phyloP scores from a whole-genome alignment of 2,888 invertebrate species.

The Cheilosia soror region DNA sequence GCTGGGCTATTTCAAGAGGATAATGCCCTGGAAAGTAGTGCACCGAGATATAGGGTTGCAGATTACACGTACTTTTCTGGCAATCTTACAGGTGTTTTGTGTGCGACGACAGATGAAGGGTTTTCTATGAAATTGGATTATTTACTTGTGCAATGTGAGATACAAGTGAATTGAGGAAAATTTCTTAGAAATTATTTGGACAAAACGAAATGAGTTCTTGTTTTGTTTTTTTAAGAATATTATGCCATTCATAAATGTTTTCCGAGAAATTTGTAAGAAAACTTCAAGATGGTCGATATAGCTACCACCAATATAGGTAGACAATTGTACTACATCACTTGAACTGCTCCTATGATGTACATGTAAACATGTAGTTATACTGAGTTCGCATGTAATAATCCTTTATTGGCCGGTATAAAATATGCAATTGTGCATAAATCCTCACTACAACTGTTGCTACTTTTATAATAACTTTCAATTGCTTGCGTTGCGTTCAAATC shows the following conservation, averaged over 20 bases:
- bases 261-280: no score
- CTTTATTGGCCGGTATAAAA: no score
- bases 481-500: no score
- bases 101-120: slow-evolving; percentile 20
- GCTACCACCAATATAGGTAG: no score
- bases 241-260: neutral
- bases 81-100: slow-evolving; percentile 68
- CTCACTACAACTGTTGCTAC: no score
- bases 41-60: slow-evolving; percentile 49
- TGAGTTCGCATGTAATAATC: no score
- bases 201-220: neutral
- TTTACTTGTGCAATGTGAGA: slow-evolving; percentile 59
- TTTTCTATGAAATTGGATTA: slow-evolving; percentile 50
- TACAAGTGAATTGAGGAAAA: slow-evolving; percentile 33
- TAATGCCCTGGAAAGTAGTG: slow-evolving; percentile 43
- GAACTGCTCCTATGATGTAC: no score
- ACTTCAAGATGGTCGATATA: no score
- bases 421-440: no score
- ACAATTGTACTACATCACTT: no score
- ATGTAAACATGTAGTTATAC: no score
- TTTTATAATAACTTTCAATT: no score
- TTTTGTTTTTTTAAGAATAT: neutral
- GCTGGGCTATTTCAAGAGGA: slow-evolving; percentile 57
- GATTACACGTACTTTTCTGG: slow-evolving; percentile 58
- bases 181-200: slow-evolving; percentile 2